Percentiles rank a stretch among this genome's conserved stretches.
These are phyloP conservation scores for Sipha flava DNA, from an alignment of 1,140 invertebrate genomes.

Conservation along the genomic window DNA sequence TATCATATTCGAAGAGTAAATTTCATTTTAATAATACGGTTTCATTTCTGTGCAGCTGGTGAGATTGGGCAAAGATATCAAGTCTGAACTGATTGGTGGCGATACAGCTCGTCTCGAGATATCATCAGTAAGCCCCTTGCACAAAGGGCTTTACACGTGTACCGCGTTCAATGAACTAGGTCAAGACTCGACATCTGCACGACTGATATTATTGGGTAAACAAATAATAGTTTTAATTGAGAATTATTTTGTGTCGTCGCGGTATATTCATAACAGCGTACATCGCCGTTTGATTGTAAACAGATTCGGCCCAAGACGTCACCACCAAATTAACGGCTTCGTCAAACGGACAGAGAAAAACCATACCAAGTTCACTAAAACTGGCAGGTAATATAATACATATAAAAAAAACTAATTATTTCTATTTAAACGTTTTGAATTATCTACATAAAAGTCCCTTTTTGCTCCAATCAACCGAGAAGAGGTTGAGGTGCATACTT, in stretches of 20 bases:
- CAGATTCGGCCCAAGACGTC: background rate
- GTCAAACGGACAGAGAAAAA: slow-evolving; percentile 39
- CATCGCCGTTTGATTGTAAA: no score
- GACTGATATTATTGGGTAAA: slow-evolving; percentile 68
- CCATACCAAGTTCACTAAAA: background rate
- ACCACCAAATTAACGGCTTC: background rate
- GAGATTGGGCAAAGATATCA: slow-evolving; percentile 61
- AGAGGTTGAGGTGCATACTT: no score
- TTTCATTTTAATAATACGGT: background rate
- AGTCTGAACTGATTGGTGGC: slow-evolving; percentile 52
- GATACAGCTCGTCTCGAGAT: slow-evolving; percentile 61
- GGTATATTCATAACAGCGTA: no score
- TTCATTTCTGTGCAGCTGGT: slow-evolving; percentile 48
- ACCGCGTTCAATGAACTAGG: slow-evolving; percentile 71
- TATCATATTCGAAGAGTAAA: background rate
- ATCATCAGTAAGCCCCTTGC: slow-evolving; percentile 68
- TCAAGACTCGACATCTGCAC: slow-evolving; percentile 66
- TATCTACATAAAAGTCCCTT: no score
- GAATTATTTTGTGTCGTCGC: no score
- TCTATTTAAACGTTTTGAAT: no score
- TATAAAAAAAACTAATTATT: no score
- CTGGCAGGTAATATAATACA: background rate
- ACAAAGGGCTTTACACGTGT: slow-evolving; percentile 82
- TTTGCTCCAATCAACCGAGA: no score
- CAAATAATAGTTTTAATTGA: no score